Base-by-base conservation (phyloP, 2,797 vertebrate species). In the Galaxias olidus region DNA sequence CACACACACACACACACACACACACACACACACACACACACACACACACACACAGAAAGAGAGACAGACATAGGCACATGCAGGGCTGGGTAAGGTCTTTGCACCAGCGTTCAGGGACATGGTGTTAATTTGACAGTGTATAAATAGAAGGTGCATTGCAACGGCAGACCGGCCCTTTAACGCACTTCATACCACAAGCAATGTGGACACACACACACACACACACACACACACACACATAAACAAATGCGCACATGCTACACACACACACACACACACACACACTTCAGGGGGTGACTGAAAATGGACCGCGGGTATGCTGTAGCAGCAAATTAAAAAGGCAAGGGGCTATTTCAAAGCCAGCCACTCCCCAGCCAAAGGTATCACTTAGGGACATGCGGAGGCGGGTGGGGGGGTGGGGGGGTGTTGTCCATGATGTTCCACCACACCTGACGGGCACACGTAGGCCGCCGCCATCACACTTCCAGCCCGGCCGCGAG, bases 71-170 rank as follows among this genome's bases (percentile, higher is more conserved):
- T 11, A n/a, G 30, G 4, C 10, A 18, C 20, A 52, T 8, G 42
- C 18, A 55, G 70, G 78, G 30, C 47, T 49, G 79, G 77, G 72
- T 73, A 60, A 64, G 68, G 70, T 51, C 51, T 63, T 67, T 61
- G 65, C 77, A 85, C 77, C 80, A 84, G 78, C 75, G 74, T 69
- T 76, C 61, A 68, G 67, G 71, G 63, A 74, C 78, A 78, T 68
- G 66, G 75, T 76, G 84, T 82, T 86, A 82, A 88, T 88, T 79
- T 84, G 44, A 66, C 63, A 47, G 74, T 52, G 61, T 89, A 90
- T 88, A 85, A 87, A 84, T 88, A 86, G 87, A 82, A 48, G 46
- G 59, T 12, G 51, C 62, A 59, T 68, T 68, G 66, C 77, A 61
- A 73, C 59, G 71, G 73, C 77, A 79, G 76, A 66, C 61, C 74